Percentiles rank a stretch among this genome's conserved stretches.
Conservation (phyloP, 1,140 invertebrate species). For the Yoshiicerus persimilis region DNA sequence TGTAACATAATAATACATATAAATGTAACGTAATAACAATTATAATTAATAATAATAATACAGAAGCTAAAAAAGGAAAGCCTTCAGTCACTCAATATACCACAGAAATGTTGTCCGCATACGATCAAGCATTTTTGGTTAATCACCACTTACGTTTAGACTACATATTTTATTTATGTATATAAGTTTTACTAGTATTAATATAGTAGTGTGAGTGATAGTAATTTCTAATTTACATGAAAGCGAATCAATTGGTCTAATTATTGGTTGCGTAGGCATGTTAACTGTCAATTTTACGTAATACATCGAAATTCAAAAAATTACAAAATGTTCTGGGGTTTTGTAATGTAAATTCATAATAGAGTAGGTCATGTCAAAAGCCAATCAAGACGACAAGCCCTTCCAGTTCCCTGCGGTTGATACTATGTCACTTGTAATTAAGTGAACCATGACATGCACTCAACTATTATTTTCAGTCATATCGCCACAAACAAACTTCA, state of each 20-base stretch:
- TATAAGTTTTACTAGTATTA: constrained; percentile 17
- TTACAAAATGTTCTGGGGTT: constrained; percentile 5
- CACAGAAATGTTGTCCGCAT: constrained; percentile 18
- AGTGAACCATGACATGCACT: constrained; percentile 12
- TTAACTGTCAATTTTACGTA: background rate
- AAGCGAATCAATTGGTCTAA: constrained; percentile 14
- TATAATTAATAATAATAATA: background rate
- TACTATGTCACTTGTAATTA: background rate
- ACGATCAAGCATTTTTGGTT: constrained; percentile 22
- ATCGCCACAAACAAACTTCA: constrained; percentile 16
- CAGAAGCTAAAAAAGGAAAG: constrained; percentile 13
- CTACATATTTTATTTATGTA: background rate
- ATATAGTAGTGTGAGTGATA: constrained; percentile 17
- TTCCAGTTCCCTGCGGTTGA: background rate
- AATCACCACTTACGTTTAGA: constrained; percentile 9
- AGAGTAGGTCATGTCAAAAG: constrained; percentile 7
- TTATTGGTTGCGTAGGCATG: constrained; percentile 10
- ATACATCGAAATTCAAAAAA: constrained; percentile 11
- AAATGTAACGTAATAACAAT: background rate
- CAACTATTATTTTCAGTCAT: constrained; percentile 11
- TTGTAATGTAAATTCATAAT: constrained; percentile 1
- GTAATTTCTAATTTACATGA: background rate
- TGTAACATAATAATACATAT: background rate
- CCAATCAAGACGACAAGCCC: background rate
- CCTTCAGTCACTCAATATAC: constrained; percentile 22